A percentile compares a stretch with the other conserved stretches of the same genome.
These are phyloP conservation scores for Cyclura pinguis DNA, from an alignment of 2,797 vertebrate species.

Conservation along the genomic window DNA sequence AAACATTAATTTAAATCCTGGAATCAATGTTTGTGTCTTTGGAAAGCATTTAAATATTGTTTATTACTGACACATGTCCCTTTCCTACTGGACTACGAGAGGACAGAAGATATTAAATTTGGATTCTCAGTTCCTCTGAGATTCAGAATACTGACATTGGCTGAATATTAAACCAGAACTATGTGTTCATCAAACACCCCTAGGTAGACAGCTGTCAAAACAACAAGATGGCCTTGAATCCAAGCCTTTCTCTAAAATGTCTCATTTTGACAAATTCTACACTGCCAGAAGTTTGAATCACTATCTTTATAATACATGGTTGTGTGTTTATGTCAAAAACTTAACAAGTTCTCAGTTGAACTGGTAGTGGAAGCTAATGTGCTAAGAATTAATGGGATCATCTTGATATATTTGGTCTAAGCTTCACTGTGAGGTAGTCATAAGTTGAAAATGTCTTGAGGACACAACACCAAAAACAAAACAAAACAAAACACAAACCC, in stretches of 20 bases:
- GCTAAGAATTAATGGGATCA: slow-evolving; percentile 16
- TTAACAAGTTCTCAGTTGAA: slow-evolving; percentile 29
- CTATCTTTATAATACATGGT: background rate
- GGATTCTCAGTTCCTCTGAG: no score
- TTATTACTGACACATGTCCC: background rate
- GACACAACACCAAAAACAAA: no score
- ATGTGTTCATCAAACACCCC: background rate
- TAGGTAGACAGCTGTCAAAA: background rate
- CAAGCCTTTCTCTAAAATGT: background rate
- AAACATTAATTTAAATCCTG: background rate
- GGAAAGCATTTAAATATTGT: background rate
- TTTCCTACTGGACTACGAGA: background rate
- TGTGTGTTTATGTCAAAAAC: background rate
- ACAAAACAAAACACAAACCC: no score
- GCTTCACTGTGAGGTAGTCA: no score
- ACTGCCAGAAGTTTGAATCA: background rate
- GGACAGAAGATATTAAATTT: background rate
- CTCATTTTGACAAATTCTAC: background rate
- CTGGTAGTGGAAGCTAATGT: slow-evolving; percentile 8
- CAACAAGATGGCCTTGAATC: background rate
- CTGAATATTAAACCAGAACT: background rate
- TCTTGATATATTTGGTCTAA: slow-evolving; percentile 38
- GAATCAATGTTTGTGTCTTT: background rate
- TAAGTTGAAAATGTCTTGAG: no score
- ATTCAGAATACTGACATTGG: background rate